These are phyloP conservation scores for Cichladusa arquata DNA, from an alignment of 2,113 vertebrate species.

Conservation along the genomic window DNA sequence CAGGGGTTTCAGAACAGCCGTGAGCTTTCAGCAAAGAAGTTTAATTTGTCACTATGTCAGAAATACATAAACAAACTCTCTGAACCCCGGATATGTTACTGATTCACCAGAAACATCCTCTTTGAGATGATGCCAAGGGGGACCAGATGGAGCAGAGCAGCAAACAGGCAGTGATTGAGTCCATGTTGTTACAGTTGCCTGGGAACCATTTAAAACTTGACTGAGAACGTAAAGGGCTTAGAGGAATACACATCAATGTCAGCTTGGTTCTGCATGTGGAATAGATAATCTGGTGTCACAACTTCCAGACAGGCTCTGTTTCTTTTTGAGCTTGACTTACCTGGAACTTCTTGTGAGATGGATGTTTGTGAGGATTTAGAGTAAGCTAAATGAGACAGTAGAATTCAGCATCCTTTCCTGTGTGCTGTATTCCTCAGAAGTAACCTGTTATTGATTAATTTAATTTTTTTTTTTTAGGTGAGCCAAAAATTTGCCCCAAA, in stretches of 20 bases:
- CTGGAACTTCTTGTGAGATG: background rate
- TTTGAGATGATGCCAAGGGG: slow-evolving; percentile 56
- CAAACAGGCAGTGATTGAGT: slow-evolving; percentile 56
- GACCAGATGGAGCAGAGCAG: slow-evolving; percentile 52
- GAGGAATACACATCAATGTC: slow-evolving; percentile 53
- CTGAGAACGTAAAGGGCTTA: slow-evolving; percentile 31
- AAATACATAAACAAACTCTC: slow-evolving; percentile 21
- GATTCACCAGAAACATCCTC: slow-evolving; percentile 56
- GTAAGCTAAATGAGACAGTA: background rate
- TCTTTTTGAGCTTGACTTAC: background rate
- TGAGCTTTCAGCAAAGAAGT: slow-evolving; percentile 21
- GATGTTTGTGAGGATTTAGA: background rate
- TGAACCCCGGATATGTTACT: slow-evolving; percentile 30
- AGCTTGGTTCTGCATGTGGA: slow-evolving; percentile 29
- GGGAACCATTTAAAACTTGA: slow-evolving; percentile 66
- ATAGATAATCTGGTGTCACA: slow-evolving; percentile 31
- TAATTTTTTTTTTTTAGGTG: background rate
- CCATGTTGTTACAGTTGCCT: slow-evolving; percentile 66
- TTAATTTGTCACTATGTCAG: slow-evolving; percentile 43
- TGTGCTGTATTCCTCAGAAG: background rate
- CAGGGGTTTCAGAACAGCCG: slow-evolving; percentile 17
- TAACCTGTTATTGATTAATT: background rate
- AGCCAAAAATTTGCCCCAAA: background rate
- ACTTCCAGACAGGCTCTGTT: background rate
- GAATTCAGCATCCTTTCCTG: background rate